These are phyloP conservation scores for Keiferia lycopersicella DNA, from an alignment of 2,888 invertebrate species.

Conservation along the genomic window DNA sequence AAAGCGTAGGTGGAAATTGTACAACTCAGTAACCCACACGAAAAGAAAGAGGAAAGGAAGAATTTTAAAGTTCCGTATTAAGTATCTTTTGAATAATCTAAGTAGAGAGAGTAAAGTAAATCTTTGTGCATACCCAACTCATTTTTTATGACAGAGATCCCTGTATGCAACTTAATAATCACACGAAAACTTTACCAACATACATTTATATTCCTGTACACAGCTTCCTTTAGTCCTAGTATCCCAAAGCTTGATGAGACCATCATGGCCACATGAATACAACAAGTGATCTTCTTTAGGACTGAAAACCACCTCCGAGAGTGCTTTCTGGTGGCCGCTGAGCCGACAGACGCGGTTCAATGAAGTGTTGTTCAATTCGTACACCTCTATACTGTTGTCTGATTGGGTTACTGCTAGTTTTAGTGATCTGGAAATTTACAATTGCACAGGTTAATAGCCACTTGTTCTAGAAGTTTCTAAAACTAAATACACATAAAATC, in stretches of 20 bases:
- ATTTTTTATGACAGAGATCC: too few species aligned
- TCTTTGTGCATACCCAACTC: too few species aligned
- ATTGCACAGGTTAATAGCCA: neutral
- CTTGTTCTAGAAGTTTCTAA: neutral
- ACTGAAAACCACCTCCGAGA: constrained; percentile 82
- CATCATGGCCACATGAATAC: constrained; percentile 81
- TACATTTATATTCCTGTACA: constrained; percentile 66
- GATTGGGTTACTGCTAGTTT: constrained; percentile 60
- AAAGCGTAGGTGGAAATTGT: too few species aligned
- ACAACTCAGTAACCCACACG: too few species aligned
- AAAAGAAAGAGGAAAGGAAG: too few species aligned
- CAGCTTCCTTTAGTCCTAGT: constrained; percentile 73
- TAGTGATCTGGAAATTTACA: constrained; percentile 51
- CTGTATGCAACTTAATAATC: too few species aligned
- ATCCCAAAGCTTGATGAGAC: constrained; percentile 83
- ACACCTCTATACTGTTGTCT: constrained; percentile 67
- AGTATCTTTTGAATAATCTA: too few species aligned
- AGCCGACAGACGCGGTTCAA: constrained; percentile 63
- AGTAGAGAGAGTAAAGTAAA: too few species aligned
- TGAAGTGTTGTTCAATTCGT: constrained; percentile 56
- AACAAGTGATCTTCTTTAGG: constrained; percentile 79
- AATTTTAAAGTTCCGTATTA: too few species aligned
- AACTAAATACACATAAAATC: neutral
- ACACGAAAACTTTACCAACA: neutral
- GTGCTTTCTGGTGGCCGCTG: constrained; percentile 65